These are phyloP conservation scores for Epirrita christyi DNA, from an alignment of 2,888 invertebrate genomes.

Conservation along the genomic window DNA sequence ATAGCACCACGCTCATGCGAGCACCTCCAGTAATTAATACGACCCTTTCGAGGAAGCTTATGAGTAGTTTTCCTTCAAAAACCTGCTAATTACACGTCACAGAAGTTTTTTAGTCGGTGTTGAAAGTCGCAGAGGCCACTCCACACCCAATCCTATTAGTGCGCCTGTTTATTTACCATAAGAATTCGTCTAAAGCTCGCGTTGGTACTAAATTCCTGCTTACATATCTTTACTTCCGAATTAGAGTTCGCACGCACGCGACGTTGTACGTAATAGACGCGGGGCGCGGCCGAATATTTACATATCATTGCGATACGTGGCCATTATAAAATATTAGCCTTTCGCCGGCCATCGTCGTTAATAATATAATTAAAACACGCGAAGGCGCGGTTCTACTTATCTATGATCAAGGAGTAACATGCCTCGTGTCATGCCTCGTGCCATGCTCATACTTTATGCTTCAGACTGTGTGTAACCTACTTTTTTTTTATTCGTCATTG, in stretches of 20 bases:
- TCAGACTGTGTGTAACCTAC: constrained; percentile 37
- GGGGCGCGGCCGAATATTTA: constrained; percentile 80
- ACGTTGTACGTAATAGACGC: constrained; percentile 65
- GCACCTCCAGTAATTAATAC: constrained; percentile 82
- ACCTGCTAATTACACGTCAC: constrained; percentile 78
- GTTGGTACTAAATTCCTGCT: constrained; percentile 69
- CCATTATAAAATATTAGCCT: constrained; percentile 83
- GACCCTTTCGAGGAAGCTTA: constrained; percentile 81
- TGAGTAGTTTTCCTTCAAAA: constrained; percentile 82
- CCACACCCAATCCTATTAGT: constrained; percentile 56
- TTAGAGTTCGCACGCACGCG: constrained; percentile 78
- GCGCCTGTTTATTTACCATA: constrained; percentile 56
- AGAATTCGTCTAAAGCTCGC: constrained; percentile 60
- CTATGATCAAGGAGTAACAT: constrained; percentile 68
- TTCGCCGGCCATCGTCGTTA: constrained; percentile 77
- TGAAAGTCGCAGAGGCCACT: constrained; percentile 47
- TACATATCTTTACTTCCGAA: constrained; percentile 79
- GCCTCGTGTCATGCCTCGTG: constrained; percentile 36
- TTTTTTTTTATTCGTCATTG: background rate
- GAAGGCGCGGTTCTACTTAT: constrained; percentile 78
- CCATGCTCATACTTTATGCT: constrained; percentile 40
- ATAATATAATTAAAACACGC: constrained; percentile 85
- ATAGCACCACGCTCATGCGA: constrained; percentile 69
- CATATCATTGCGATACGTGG: constrained; percentile 82
- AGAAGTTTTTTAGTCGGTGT: constrained; percentile 57